Conservation (phyloP, 2,113 vertebrate genomes). For the Gambusia affinis region DNA sequence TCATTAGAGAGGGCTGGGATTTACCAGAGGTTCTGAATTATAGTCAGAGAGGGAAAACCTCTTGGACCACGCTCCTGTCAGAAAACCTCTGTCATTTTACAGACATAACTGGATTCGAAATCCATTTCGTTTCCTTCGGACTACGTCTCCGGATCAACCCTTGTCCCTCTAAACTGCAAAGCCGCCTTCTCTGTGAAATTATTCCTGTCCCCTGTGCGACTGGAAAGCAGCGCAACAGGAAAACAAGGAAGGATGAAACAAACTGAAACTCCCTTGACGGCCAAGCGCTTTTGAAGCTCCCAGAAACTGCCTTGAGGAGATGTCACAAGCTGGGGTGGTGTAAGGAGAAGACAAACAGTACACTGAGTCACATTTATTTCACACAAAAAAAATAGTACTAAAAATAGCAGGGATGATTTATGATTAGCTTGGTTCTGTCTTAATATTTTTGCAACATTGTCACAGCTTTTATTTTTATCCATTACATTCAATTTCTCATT, state of each 20-base stretch:
- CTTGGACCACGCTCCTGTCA: not conserved
- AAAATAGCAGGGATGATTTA: conserved; percentile 15
- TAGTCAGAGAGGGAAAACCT: conserved; percentile 1
- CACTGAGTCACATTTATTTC: conserved; percentile 3
- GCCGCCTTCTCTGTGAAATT: conserved; percentile 10
- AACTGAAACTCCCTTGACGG: conserved; percentile 37
- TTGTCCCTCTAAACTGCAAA: conserved; percentile 25
- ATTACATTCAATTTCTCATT: not conserved
- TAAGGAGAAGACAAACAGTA: conserved; percentile 28
- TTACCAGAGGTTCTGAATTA: conserved; percentile 4
- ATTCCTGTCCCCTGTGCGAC: not conserved
- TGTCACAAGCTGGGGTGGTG: conserved; percentile 16
- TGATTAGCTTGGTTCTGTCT: not conserved
- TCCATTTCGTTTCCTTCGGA: not conserved
- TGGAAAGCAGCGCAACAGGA: conserved; percentile 37
- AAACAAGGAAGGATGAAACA: conserved; percentile 24
- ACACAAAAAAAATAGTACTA: not conserved
- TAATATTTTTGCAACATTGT: not conserved
- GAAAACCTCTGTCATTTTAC: conserved; percentile 3
- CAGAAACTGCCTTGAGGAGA: conserved; percentile 28
- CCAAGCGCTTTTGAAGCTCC: conserved; percentile 52
- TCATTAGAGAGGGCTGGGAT: conserved; percentile 26
- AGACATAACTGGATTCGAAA: not conserved
- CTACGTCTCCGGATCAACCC: conserved; percentile 17
- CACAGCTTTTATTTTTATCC: too few species aligned